Conservation (phyloP, 2,888 invertebrate species). For the Andrena haemorrhoa region DNA sequence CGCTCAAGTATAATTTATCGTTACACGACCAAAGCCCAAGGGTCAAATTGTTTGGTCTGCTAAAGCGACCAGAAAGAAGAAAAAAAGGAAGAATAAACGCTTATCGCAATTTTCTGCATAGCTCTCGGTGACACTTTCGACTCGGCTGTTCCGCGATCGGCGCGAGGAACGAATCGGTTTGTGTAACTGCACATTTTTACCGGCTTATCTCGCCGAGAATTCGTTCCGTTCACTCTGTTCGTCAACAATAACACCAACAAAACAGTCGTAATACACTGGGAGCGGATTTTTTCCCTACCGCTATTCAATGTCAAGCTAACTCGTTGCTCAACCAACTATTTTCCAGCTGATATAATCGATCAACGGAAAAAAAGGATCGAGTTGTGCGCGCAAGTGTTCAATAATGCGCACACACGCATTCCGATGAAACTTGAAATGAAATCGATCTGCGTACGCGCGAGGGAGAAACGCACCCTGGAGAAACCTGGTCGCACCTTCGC, state of each 20-base stretch:
- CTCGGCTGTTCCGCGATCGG: not conserved
- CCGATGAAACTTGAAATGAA: constrained; percentile 17
- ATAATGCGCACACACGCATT: not conserved
- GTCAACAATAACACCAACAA: constrained; percentile 1
- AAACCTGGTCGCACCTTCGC: too few species aligned
- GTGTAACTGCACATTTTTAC: constrained; percentile 18
- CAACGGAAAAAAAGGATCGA: constrained; percentile 1
- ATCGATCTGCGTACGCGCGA: constrained; percentile 21
- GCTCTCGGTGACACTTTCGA: constrained; percentile 29
- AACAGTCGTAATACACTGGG: not conserved
- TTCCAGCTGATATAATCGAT: constrained; percentile 31
- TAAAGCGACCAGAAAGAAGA: constrained; percentile 10
- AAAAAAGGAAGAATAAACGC: not conserved
- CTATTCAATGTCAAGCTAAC: constrained; percentile 20
- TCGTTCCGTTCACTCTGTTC: constrained; percentile 12
- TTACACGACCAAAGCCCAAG: constrained; percentile 28
- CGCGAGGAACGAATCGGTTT: not conserved
- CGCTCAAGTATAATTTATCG: constrained; percentile 48
- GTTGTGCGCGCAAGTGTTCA: not conserved
- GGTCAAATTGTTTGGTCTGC: constrained; percentile 41
- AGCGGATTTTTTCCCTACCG: constrained; percentile 33
- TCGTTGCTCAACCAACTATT: constrained; percentile 46
- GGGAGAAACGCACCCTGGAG: too few species aligned
- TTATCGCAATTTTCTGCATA: constrained; percentile 51
- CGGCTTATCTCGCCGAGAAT: constrained; percentile 27